Base-by-base conservation (phyloP, 2,888 invertebrate species). In the Hirtodrosophila cameraria region DNA sequence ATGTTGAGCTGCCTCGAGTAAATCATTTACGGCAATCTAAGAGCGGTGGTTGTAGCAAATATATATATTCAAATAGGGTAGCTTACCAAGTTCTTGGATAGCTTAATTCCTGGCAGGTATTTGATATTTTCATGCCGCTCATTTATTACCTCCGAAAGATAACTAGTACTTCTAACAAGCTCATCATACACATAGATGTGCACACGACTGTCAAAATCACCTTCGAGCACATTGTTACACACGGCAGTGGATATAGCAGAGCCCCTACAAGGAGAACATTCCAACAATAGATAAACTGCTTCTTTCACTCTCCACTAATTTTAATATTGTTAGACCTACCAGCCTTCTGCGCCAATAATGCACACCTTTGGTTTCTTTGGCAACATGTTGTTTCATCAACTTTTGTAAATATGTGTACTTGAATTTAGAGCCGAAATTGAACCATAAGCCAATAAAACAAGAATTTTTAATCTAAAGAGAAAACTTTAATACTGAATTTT, bases 21-120 rank as follows among this genome's bases (percentile, higher is more conserved):
- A 94, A 89, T 98, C 97, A 1, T 98, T 96, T 36, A 97, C 93
- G 4, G 99, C 99, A 53, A 97, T 93, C 98, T 98, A 87, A 9
- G 5, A 27, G 1, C 8, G 13, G 4, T 33, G 12, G 9, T 5
- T n/a, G 11, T 13, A 0, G n/a, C 1, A 20, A 25, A 18, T 13
- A 1, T 2, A 16, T 15, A 15, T 6, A 23, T 5, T 20, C 5
- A 20, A 3, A 8, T 6, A 8, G 0, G 6, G 1, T 1, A 16
- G 6, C 39, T 79, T 58, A 88, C 88, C 75, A 87, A 59, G 45
- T 87, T 87, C 6, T 46, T 16, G n/a, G 87, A 71, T 35, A 87
- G 36, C 25, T 53, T 52, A 2, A 88, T 64, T 8, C 79, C 71
- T 12, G 87, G 83, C 30, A 88, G 60, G 61, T 87, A 86, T 62